These are phyloP conservation scores for Muntiacus muntjak DNA, from an alignment of 2,113 vertebrate species.

Conservation along the genomic window DNA sequence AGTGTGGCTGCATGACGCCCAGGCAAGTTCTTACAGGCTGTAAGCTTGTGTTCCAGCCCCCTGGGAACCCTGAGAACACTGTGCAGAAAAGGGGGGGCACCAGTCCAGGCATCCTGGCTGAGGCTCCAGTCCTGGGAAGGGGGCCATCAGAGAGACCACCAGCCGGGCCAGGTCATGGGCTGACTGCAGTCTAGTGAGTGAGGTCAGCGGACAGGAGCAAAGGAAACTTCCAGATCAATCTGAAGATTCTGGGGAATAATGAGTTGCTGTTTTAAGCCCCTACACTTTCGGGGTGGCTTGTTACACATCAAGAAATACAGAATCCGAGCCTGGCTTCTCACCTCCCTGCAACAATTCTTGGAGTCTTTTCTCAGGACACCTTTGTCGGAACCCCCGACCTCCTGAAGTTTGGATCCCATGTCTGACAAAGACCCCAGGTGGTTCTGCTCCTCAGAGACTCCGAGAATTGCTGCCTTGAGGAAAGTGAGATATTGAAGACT, in stretches of 20 bases:
- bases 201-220: background rate
- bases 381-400: background rate
- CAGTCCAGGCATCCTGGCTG: background rate
- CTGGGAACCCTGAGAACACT: background rate
- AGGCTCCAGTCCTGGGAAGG: background rate
- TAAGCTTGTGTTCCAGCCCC: background rate
- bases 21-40: background rate
- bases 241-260: background rate
- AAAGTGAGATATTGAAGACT: rapidly evolving
- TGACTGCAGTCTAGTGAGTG: background rate
- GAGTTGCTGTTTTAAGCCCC: background rate
- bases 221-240: background rate
- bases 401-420: rapidly evolving
- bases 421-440: background rate
- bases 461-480: rapidly evolving
- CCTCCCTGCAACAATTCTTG: background rate
- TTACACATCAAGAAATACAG: background rate
- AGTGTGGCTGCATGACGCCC: rapidly evolving
- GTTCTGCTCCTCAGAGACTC: background rate
- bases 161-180: rapidly evolving
- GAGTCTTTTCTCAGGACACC: background rate
- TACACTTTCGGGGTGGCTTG: background rate
- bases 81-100: background rate
- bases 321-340: background rate
- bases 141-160: background rate